Percentiles rank a stretch among this genome's conserved stretches.
These are phyloP conservation scores for Corydoras sp. DNA, from an alignment of 2,113 vertebrate genomes.

Conservation along the genomic window DNA sequence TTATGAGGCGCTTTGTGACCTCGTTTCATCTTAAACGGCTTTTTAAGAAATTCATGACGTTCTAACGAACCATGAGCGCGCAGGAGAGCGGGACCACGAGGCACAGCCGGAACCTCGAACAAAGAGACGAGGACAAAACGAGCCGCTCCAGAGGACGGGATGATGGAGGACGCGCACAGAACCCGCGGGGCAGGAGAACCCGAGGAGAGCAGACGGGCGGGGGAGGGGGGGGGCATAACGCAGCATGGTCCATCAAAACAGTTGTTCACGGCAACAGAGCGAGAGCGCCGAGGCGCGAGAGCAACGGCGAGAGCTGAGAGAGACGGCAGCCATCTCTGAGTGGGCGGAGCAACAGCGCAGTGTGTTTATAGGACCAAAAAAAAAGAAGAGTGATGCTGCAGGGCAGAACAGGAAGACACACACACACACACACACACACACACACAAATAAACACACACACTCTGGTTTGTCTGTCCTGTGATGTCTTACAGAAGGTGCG, in stretches of 20 bases:
- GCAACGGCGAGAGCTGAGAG: no score
- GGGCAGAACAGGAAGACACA: no score
- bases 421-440: conserved; percentile 10
- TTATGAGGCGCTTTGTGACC: no score
- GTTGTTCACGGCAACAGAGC: no score
- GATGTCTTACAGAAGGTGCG: background rate
- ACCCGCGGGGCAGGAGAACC: background rate
- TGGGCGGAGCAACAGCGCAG: background rate
- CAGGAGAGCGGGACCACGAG: no score
- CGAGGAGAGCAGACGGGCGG: background rate
- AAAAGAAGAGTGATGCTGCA: conserved; percentile 1
- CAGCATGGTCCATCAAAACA: conserved; percentile 26
- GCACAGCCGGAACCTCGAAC: background rate
- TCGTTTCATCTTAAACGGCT: no score
- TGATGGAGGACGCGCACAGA: conserved; percentile 42
- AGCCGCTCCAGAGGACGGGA: conserved; percentile 30
- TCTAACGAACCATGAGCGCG: no score
- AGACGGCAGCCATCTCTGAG: background rate
- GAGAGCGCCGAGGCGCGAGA: no score
- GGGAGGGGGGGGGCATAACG: conserved; percentile 21
- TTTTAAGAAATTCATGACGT: no score
- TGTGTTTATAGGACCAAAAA: background rate
- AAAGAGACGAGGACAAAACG: background rate
- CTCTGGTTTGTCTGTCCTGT: background rate
- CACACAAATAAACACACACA: background rate